Evolutionary conservation across 2,888 invertebrate genomes (phyloP).

Genomic region (Octonoba sinensis): DNA sequence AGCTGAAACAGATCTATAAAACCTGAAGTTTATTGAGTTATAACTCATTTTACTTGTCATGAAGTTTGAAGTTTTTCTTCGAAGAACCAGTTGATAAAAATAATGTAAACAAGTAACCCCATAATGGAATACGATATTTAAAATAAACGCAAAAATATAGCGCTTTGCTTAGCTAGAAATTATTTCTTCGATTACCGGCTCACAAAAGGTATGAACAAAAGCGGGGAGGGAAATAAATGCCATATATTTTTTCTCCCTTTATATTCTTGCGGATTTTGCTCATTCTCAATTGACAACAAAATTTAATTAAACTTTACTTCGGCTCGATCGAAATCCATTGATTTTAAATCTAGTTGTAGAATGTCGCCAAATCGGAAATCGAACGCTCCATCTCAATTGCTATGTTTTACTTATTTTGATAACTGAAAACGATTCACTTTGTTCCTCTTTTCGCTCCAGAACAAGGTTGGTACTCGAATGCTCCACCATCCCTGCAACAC

Average conservation of each 20-base stretch:
- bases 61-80: too few relatives aligned
- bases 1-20: too few relatives aligned
- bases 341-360: slow-evolving; percentile 46
- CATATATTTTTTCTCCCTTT: too few relatives aligned
- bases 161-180: slow-evolving; percentile 11
- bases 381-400: slow-evolving; percentile 44
- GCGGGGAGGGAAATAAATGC: not conserved
- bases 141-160: slow-evolving; percentile 3
- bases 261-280: too few relatives aligned
- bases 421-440: slow-evolving; percentile 50
- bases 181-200: slow-evolving; percentile 17
- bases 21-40: too few relatives aligned
- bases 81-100: not conserved
- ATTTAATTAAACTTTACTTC: slow-evolving; percentile 61
- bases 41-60: too few relatives aligned
- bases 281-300: slow-evolving; percentile 33
- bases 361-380: slow-evolving; percentile 48
- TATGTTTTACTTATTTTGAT: slow-evolving; percentile 57
- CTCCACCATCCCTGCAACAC: slow-evolving; percentile 14
- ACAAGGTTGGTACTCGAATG: too few relatives aligned
- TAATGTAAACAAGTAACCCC: not conserved
- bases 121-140: slow-evolving; percentile 5
- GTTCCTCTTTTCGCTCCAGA: slow-evolving; percentile 6
- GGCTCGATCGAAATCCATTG: slow-evolving; percentile 52
- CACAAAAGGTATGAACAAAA: not conserved